phyloP scores from a whole-genome alignment of 2,113 vertebrate species.

The Stegostoma tigrinum region DNA sequence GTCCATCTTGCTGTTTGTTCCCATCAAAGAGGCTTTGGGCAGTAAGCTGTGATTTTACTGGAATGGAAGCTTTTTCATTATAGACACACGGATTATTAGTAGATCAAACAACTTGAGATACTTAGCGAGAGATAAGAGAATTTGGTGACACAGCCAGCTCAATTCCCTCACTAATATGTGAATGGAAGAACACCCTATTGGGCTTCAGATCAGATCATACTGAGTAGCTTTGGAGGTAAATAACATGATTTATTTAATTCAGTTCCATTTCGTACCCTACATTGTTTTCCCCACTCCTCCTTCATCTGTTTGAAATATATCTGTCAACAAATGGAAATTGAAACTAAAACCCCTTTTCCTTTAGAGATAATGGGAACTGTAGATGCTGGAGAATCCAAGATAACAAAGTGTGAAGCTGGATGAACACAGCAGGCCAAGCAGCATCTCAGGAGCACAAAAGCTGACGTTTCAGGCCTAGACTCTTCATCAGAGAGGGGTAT shows the following conservation, averaged over 20 bases:
- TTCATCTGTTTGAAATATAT: not conserved
- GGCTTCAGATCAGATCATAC: not conserved
- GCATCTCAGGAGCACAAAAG: no score
- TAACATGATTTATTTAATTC: not conserved
- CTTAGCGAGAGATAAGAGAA: conserved; percentile 30
- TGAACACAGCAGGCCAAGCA: no score
- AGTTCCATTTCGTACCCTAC: not conserved
- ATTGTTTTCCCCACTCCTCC: not conserved
- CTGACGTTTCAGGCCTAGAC: no score
- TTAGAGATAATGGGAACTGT: no score
- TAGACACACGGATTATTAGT: not conserved
- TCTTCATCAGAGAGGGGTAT: no score
- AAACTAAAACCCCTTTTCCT: not conserved
- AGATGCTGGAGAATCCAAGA: no score
- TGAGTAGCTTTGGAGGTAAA: not conserved
- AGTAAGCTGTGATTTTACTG: not conserved
- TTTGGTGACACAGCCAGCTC: not conserved
- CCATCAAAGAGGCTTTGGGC: not conserved
- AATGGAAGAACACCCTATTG: not conserved
- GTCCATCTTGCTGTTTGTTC: not conserved
- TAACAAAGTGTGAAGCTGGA: no score
- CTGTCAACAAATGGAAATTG: not conserved
- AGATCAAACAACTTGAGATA: not conserved
- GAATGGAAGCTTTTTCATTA: not conserved
- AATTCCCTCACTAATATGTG: not conserved